phyloP scores from a whole-genome alignment of 2,113 vertebrate genomes.

The Bombycilla garrulus region DNA sequence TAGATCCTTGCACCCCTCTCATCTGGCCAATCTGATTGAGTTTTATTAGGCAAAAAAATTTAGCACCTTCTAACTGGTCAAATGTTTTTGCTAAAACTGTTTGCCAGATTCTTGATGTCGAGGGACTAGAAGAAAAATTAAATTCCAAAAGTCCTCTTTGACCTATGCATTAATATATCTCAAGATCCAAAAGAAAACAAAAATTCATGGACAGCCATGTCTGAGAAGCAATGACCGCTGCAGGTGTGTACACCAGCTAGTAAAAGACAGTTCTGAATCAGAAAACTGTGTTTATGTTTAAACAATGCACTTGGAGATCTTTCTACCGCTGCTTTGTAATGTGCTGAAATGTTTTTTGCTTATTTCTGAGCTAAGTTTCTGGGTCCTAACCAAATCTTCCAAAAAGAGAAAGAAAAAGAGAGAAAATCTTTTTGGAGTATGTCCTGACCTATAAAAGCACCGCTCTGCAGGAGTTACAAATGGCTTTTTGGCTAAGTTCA shows the following conservation, averaged over 20 bases:
- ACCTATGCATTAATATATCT: background rate
- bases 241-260: background rate
- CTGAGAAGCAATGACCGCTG: background rate
- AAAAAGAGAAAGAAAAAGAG: background rate
- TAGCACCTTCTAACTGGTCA: background rate
- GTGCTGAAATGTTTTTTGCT: background rate
- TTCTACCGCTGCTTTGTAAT: background rate
- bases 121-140: background rate
- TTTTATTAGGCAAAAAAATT: background rate
- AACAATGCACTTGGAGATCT: background rate
- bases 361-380: constrained; percentile 1
- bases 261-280: background rate
- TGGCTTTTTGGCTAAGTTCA: constrained; percentile 66
- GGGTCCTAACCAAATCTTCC: constrained; percentile 7
- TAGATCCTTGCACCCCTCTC: background rate
- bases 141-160: background rate
- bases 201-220: background rate
- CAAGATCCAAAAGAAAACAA: background rate
- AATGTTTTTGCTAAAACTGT: background rate
- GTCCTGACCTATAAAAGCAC: constrained; percentile 57
- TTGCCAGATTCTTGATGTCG: background rate
- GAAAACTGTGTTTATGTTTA: background rate
- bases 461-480: constrained; percentile 53
- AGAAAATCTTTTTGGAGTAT: constrained; percentile 45
- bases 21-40: background rate